phyloP scores from a whole-genome alignment of 1,140 invertebrate species.

The Steinernema khuongi region DNA sequence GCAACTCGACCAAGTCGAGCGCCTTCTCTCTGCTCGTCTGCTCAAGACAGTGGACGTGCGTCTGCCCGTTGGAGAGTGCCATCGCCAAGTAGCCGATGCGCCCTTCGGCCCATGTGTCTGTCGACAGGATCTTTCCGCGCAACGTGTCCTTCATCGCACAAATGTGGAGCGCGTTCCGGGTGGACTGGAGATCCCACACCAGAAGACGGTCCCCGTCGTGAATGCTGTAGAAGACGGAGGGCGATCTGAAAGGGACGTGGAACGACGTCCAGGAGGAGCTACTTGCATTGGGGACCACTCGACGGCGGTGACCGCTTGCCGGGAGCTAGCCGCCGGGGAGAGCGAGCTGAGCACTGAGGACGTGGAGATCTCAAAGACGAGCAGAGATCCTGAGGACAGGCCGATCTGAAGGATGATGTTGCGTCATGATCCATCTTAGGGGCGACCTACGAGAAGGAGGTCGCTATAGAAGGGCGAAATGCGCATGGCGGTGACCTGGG shows the following conservation, averaged over 20 bases:
- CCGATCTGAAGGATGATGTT: not conserved
- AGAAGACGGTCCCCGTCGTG: not conserved
- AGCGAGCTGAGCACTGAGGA: not conserved
- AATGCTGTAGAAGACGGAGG: not conserved
- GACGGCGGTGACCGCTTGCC: not conserved
- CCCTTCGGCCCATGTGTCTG: not conserved
- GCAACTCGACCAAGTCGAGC: not conserved
- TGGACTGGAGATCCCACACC: constrained; percentile 2
- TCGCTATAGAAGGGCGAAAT: not conserved
- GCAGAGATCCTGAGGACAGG: not conserved
- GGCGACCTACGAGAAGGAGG: not conserved
- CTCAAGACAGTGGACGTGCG: not conserved
- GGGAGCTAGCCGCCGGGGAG: not conserved
- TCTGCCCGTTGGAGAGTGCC: not conserved
- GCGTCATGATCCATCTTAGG: not conserved
- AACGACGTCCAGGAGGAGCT: not conserved
- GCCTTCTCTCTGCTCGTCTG: not conserved
- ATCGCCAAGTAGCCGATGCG: not conserved
- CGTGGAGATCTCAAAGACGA: not conserved
- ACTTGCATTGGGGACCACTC: not conserved
- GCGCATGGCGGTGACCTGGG: not conserved
- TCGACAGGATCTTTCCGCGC: not conserved
- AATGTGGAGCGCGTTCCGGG: not conserved
- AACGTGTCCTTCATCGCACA: constrained; percentile 1
- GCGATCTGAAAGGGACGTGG: not conserved